These are phyloP conservation scores for Chiloscyllium plagiosum DNA, from an alignment of 2,113 vertebrate genomes.

Conservation along the genomic window DNA sequence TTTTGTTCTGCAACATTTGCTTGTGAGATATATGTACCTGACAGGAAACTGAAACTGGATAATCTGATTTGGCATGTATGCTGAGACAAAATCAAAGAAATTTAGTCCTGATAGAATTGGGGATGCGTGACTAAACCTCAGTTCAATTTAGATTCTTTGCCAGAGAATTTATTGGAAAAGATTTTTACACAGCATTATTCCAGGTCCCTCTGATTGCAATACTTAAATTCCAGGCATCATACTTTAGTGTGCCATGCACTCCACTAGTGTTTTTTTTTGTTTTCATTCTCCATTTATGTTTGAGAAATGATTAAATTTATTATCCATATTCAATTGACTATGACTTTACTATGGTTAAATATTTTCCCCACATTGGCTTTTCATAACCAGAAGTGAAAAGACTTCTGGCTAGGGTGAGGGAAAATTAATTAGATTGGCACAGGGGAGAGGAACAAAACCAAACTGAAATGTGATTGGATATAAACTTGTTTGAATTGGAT, in stretches of 20 bases:
- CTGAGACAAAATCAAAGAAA: not conserved
- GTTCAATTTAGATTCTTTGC: not conserved
- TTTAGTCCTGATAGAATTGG: not conserved
- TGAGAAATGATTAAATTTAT: not conserved
- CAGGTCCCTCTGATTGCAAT: not conserved
- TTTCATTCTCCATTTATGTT: not conserved
- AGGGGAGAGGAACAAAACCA: not conserved
- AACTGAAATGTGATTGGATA: not conserved
- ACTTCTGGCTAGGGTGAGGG: not conserved
- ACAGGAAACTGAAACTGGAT: not conserved
- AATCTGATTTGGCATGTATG: not conserved
- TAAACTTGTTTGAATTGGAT: not conserved
- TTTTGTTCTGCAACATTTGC: not conserved
- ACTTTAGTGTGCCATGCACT: not conserved
- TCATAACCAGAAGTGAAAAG: not conserved
- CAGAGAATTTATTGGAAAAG: not conserved
- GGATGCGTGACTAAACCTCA: not conserved
- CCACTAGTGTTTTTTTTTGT: not conserved
- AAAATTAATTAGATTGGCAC: not conserved
- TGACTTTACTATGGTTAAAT: not conserved
- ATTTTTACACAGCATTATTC: not conserved
- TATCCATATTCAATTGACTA: not conserved
- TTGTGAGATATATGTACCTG: not conserved
- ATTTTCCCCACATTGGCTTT: not conserved
- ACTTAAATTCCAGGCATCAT: not conserved